phyloP scores from a whole-genome alignment of 2,888 invertebrate species.

The Carcina quercana region DNA sequence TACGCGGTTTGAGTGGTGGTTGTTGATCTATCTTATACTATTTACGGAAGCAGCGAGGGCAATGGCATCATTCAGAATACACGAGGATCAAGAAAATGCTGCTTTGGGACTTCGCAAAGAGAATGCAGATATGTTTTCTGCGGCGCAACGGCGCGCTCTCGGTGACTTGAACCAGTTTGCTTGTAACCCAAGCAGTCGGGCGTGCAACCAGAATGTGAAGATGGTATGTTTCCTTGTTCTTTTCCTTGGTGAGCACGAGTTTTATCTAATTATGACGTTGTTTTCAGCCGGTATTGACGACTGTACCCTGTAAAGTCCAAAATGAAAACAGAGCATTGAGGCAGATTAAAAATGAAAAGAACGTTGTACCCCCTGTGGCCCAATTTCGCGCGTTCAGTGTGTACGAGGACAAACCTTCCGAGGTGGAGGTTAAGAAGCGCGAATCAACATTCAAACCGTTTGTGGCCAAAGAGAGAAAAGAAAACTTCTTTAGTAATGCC shows the following conservation, averaged over 20 bases:
- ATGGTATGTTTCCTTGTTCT: conserved; percentile 68
- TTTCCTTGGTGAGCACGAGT: conserved; percentile 1
- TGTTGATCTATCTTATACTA: conserved; percentile 37
- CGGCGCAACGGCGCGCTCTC: conserved; percentile 77
- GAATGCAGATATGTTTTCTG: conserved; percentile 56
- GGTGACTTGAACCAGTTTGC: conserved; percentile 77
- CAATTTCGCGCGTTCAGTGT: conserved; percentile 86
- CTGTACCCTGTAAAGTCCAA: conserved; percentile 62
- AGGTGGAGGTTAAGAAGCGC: conserved; percentile 55
- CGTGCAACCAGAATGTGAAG: conserved; percentile 68
- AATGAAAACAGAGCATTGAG: conserved; percentile 63
- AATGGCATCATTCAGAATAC: conserved; percentile 85
- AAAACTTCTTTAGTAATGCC: conserved; percentile 46
- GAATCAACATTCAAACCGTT: conserved; percentile 62
- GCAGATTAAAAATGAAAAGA: conserved; percentile 66
- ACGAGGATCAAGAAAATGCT: conserved; percentile 86
- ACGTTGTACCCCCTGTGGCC: conserved; percentile 76
- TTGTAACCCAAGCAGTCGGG: conserved; percentile 67
- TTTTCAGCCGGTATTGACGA: conserved; percentile 57
- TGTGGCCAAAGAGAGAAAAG: conserved; percentile 52
- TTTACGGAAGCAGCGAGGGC: conserved; percentile 53
- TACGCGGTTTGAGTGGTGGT: conserved; percentile 28
- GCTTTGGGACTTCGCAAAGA: conserved; percentile 69
- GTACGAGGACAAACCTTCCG: conserved; percentile 78
- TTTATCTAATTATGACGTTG: conserved; percentile 1